phyloP scores from a whole-genome alignment of 2,113 vertebrate species.

The Siniperca chuatsi region DNA sequence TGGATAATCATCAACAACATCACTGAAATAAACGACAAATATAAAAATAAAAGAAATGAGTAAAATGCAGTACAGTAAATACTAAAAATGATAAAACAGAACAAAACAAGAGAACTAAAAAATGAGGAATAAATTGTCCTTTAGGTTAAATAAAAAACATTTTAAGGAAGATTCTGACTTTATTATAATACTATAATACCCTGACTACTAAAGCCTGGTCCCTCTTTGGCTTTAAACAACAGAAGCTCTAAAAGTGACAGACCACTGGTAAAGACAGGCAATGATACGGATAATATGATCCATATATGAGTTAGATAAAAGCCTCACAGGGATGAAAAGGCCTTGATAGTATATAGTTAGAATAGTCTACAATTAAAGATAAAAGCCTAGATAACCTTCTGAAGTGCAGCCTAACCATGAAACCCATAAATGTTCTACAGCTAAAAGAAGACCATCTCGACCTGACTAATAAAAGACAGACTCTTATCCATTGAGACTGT shows the following conservation, averaged over 20 bases:
- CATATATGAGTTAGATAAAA: slow-evolving; percentile 18
- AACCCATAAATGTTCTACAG: background rate
- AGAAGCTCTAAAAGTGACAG: slow-evolving; percentile 14
- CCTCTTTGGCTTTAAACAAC: background rate
- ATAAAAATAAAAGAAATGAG: background rate
- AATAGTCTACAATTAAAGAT: slow-evolving; percentile 8
- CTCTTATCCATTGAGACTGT: background rate
- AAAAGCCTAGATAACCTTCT: background rate
- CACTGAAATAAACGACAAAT: background rate
- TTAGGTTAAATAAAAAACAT: background rate
- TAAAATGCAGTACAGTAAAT: background rate
- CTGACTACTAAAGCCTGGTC: background rate
- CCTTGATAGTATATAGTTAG: background rate
- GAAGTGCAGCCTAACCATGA: background rate
- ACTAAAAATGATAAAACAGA: background rate
- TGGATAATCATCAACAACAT: background rate
- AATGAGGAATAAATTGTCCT: background rate
- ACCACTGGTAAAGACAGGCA: background rate
- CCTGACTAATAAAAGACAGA: background rate
- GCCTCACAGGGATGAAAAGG: background rate
- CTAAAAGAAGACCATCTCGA: background rate
- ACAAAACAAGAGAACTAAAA: background rate
- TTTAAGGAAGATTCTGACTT: background rate
- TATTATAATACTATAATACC: background rate
- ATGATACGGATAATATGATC: slow-evolving; percentile 1